phyloP scores from a whole-genome alignment of 2,113 vertebrate genomes.

The Irena cyanogastra region DNA sequence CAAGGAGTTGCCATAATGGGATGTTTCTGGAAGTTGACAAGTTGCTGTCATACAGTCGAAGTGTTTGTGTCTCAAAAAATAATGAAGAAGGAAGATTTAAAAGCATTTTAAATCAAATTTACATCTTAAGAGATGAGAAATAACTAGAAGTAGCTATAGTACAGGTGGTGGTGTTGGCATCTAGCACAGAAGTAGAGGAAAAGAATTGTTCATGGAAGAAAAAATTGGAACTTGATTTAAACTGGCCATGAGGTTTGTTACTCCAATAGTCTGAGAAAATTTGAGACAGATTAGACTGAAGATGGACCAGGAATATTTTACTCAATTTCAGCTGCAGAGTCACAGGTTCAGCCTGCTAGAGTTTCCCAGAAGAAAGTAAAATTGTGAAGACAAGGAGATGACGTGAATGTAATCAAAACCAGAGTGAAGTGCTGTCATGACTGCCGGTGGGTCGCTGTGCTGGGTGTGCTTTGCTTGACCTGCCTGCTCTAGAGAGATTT shows the following conservation, averaged over 20 bases:
- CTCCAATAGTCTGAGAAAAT: neutral
- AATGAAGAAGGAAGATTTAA: neutral
- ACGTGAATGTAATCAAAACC: neutral
- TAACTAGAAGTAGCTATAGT: neutral
- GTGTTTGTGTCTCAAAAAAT: neutral
- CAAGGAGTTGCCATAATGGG: neutral
- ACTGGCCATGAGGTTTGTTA: neutral
- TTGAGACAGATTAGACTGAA: neutral
- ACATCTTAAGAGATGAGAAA: neutral
- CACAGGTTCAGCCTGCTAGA: neutral
- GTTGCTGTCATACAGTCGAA: neutral
- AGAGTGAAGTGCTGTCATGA: neutral
- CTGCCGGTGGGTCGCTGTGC: neutral
- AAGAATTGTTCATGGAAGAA: slow-evolving; percentile 32
- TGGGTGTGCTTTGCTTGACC: neutral
- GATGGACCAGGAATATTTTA: slow-evolving; percentile 15
- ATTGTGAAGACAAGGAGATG: slow-evolving; percentile 1
- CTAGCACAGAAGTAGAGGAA: neutral
- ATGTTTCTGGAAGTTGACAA: neutral
- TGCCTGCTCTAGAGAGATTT: neutral
- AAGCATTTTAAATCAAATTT: neutral
- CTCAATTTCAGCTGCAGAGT: neutral
- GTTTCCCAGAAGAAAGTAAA: neutral
- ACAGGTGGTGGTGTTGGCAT: neutral
- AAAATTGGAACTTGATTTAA: slow-evolving; percentile 8